A percentile compares a stretch with the other conserved stretches of the same genome.
Evolutionary conservation across 2,888 invertebrate genomes (phyloP).

Genomic region (Psylliodes chrysocephalus): DNA sequence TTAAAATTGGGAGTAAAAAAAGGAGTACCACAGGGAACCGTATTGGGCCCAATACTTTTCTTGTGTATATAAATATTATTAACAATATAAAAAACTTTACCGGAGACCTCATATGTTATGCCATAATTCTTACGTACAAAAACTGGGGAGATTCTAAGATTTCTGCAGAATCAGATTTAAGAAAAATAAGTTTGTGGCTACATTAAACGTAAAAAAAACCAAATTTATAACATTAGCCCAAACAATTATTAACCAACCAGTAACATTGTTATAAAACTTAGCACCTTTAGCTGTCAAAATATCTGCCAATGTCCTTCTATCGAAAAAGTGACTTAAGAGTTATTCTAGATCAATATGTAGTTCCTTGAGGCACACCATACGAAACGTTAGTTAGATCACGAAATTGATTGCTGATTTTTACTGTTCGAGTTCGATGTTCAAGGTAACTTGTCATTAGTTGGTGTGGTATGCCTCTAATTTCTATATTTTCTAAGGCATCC

Average conservation of each 20-base stretch:
- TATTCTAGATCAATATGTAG: no score
- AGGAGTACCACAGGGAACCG: neutral
- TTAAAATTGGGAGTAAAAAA: no score
- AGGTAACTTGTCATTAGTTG: no score
- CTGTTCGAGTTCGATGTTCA: no score
- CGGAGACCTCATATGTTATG: neutral
- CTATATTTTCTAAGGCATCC: no score
- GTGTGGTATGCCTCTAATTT: no score
- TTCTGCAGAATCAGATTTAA: neutral
- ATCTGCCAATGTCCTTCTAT: neutral
- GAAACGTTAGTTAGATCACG: no score
- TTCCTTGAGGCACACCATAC: no score
- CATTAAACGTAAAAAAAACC: slow-evolving; percentile 3
- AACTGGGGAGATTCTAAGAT: neutral
- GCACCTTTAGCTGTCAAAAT: neutral
- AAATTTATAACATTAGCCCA: neutral
- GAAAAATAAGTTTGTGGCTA: slow-evolving; percentile 1
- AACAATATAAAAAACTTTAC: neutral
- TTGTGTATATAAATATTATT: neutral
- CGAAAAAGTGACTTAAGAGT: neutral
- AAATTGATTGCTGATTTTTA: no score
- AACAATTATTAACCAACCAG: neutral
- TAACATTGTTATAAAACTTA: neutral
- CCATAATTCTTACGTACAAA: neutral
- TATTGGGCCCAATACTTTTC: neutral